These are phyloP conservation scores for Spodoptera exigua DNA, from an alignment of 2,888 invertebrate genomes.

Conservation along the genomic window DNA sequence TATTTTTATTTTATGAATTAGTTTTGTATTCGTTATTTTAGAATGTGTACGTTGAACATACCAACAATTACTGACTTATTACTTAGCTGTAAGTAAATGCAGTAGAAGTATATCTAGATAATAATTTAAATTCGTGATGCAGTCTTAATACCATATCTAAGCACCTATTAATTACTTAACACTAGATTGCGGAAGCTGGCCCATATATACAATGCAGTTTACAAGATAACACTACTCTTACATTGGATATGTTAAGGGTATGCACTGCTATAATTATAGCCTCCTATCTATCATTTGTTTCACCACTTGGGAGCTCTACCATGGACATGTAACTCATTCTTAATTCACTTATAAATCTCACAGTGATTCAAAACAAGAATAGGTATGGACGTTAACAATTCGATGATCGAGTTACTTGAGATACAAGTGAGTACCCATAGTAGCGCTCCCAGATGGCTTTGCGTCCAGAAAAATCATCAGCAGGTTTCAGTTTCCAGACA, in stretches of 20 bases:
- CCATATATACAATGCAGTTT: slow-evolving; percentile 60
- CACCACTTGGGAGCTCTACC: background rate
- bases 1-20: no score
- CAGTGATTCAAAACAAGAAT: no score
- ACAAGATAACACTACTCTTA: slow-evolving; percentile 24
- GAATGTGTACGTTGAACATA: slow-evolving; percentile 4
- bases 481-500: slow-evolving; percentile 25
- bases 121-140: slow-evolving; percentile 86
- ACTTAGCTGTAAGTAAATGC: slow-evolving; percentile 46
- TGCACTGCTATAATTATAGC: slow-evolving; percentile 13
- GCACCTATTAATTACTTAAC: slow-evolving; percentile 77
- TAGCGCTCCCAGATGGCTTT: background rate
- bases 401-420: background rate
- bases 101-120: slow-evolving; percentile 52
- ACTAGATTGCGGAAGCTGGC: slow-evolving; percentile 57
- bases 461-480: slow-evolving; percentile 7
- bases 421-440: background rate
- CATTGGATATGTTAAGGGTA: slow-evolving; percentile 31
- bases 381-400: no score
- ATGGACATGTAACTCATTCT: background rate
- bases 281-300: slow-evolving; percentile 4
- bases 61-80: background rate
- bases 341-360: background rate
- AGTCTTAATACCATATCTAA: slow-evolving; percentile 84
- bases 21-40: background rate